phyloP scores from a whole-genome alignment of 1,140 invertebrate species.

The Uloborus diversus region DNA sequence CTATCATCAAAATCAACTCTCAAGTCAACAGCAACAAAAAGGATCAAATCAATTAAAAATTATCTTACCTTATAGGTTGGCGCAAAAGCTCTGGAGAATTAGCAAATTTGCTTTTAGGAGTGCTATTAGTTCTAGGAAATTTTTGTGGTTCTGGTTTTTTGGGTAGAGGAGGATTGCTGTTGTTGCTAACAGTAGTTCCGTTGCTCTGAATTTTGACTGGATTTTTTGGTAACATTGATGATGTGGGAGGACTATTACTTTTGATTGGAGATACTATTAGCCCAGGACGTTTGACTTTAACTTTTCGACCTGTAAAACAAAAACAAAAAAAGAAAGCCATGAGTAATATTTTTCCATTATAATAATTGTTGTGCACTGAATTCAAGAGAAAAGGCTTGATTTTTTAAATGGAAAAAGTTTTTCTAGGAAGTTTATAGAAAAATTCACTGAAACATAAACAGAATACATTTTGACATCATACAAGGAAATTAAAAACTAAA shows the following conservation, averaged over 20 bases:
- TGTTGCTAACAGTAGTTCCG: not conserved
- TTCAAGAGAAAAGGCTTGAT: no score
- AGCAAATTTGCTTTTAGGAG: not conserved
- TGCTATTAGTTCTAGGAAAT: not conserved
- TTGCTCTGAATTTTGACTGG: not conserved
- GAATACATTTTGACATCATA: no score
- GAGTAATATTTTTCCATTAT: not conserved
- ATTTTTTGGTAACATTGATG: constrained; percentile 6
- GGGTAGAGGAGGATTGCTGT: not conserved
- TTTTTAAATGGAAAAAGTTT: no score
- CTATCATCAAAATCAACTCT: no score
- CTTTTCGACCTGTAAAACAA: constrained; percentile 63
- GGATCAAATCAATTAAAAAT: no score
- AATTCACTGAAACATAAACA: no score
- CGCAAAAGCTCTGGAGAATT: not conserved
- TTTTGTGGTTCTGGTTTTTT: not conserved
- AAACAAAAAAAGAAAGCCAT: not conserved
- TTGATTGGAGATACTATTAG: constrained; percentile 22
- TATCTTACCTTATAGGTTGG: constrained; percentile 1
- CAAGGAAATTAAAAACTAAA: no score
- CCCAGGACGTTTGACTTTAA: constrained; percentile 58
- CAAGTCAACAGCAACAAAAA: no score
- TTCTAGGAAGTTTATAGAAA: no score
- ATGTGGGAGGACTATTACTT: constrained; percentile 11
- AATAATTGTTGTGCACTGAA: no score